These are phyloP conservation scores for Ormia ochracea DNA, from an alignment of 2,888 invertebrate species.

Conservation along the genomic window DNA sequence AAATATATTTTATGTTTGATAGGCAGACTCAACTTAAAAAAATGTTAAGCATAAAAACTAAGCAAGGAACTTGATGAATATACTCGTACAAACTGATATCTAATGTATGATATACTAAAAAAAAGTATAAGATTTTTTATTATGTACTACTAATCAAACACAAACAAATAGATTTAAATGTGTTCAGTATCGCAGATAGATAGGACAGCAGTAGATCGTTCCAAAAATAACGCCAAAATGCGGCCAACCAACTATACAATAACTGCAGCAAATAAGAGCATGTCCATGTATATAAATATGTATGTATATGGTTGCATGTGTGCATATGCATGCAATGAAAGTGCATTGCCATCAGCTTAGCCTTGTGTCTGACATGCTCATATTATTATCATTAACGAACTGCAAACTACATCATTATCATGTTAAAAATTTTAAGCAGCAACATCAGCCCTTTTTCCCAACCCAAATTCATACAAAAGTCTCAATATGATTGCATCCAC, in stretches of 20 bases:
- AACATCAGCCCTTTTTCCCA: conserved; percentile 38
- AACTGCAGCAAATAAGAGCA: conserved; percentile 13
- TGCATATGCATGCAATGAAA: conserved; percentile 32
- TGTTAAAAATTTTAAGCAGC: conserved; percentile 48
- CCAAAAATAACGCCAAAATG: conserved; percentile 25
- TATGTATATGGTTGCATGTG: no score
- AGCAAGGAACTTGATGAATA: no score
- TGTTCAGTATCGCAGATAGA: conserved; percentile 33
- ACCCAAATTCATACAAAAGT: neutral
- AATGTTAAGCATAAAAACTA: no score
- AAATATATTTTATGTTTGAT: no score
- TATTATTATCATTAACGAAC: conserved; percentile 55
- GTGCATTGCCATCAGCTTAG: conserved; percentile 60
- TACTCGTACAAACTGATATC: no score
- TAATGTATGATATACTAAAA: no score
- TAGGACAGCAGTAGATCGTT: conserved; percentile 15
- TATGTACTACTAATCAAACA: no score
- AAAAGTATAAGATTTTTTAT: no score
- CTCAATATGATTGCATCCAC: neutral
- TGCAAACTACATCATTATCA: conserved; percentile 56
- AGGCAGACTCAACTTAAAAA: no score
- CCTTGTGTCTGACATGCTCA: conserved; percentile 60
- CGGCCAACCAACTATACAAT: conserved; percentile 3
- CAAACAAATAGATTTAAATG: no score
- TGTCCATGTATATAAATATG: no score